Conservation (phyloP, 1,140 invertebrate species). For the Subanguina moxae region DNA sequence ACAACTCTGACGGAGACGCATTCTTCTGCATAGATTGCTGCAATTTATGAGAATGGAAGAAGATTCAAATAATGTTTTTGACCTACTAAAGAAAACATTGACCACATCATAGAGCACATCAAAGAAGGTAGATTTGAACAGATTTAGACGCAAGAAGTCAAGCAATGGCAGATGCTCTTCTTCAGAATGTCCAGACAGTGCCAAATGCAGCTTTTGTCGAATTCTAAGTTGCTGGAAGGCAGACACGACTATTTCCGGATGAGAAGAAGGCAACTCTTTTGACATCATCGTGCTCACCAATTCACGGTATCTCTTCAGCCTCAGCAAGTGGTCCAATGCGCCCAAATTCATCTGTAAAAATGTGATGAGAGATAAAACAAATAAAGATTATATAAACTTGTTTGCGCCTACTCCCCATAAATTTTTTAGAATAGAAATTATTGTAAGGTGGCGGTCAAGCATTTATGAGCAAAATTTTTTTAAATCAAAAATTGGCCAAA, state of each 20-base stretch:
- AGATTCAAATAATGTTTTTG: too few species aligned
- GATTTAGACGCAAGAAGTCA: conserved; percentile 25
- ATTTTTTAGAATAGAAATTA: too few species aligned
- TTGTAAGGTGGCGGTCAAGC: too few species aligned
- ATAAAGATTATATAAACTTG: conserved; percentile 1
- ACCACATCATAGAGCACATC: conserved; percentile 44
- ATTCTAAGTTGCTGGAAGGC: conserved; percentile 41
- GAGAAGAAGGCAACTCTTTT: not conserved
- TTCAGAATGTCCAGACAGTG: conserved; percentile 22
- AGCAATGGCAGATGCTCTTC: conserved; percentile 22
- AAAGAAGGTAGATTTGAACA: conserved; percentile 36
- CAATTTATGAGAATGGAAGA: not conserved
- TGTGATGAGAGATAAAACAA: conserved; percentile 17
- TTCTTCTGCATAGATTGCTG: not conserved
- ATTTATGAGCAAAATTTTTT: too few species aligned
- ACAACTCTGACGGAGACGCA: not conserved
- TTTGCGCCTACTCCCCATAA: too few species aligned
- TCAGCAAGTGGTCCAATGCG: conserved; percentile 29
- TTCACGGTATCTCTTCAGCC: conserved; percentile 26
- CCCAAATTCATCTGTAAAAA: conserved; percentile 35
- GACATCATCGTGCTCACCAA: conserved; percentile 31
- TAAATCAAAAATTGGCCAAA: too few species aligned
- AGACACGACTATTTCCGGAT: conserved; percentile 38
- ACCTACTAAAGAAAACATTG: conserved; percentile 25
- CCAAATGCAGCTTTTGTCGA: conserved; percentile 20